Base-by-base conservation (phyloP, 1,140 invertebrate species). In the Schlechtendalia chinensis region DNA sequence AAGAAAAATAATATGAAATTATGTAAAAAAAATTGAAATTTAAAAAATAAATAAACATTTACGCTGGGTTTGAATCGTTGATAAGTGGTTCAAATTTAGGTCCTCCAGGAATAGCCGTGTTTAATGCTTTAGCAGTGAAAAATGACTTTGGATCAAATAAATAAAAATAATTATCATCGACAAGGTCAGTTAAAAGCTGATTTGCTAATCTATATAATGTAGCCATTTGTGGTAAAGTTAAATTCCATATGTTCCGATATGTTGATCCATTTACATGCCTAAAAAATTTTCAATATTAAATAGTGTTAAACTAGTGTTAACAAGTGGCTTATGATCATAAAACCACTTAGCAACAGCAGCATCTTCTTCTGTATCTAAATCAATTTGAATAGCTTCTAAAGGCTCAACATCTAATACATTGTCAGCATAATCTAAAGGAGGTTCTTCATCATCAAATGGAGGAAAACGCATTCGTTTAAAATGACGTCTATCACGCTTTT, bases 401-500 rank as follows among this genome's bases (percentile, higher is more conserved):
- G 98, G 98, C 87, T 99, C 98, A 17, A 99, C 98, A 88, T 99
- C 98, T 17, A 99, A 87, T 53, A 99, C 95, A 85, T 99, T 99
- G 86, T 99, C 98, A 53, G 97, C 97, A 87, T 99, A 99, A 88
- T 99, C 98, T 39, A 99, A 87, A 1, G 98, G 98, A 50, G 98
- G 98, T 89, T 99, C 98, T 88, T 99, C 98, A 88, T 99, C 98
- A 87, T 99, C 98, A 87, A 99, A 99, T 1, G 98, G 98, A 47
- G 98, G 98, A 86, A 99, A 99, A 83, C 98, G 89, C 98, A 99
- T 99, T 83, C 98, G 89, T 87, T 99, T 98, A 85, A 99, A 99
- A 87, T 99, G 98, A 54, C 98, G 90, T 85, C 98, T 91, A 90
- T 99, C 98, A 82, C 98, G 88, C 86, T 99, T 99, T 85, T 99